Conservation (phyloP, 2,113 vertebrate species). For the Elephas maximus region DNA sequence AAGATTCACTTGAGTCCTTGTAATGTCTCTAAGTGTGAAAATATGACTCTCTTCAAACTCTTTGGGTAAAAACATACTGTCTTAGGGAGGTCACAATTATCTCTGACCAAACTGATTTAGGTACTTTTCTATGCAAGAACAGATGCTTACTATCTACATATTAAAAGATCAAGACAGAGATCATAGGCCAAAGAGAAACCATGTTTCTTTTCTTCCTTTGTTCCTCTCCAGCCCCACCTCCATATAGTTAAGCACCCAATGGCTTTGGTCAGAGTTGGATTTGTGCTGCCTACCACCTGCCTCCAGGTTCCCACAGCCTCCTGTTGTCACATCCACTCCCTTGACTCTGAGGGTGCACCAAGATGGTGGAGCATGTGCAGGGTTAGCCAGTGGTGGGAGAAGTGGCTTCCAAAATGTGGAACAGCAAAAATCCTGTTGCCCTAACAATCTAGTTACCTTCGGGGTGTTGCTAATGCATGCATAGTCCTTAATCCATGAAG, state of each 20-base stretch:
- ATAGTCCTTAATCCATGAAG: neutral
- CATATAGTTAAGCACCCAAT: neutral
- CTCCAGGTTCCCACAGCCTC: neutral
- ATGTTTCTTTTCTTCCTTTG: neutral
- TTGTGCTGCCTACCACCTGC: neutral
- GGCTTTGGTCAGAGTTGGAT: neutral
- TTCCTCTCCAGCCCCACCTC: neutral
- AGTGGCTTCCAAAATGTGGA: neutral
- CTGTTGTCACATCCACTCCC: neutral
- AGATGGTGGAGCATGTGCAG: too few species aligned
- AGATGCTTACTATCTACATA: conserved; percentile 4
- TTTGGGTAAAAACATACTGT: neutral
- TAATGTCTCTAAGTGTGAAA: conserved; percentile 64
- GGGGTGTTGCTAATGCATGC: neutral
- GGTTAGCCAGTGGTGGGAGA: neutral
- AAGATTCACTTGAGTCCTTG: conserved; percentile 22
- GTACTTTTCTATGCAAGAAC: conserved; percentile 31
- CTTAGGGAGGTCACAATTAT: conserved; percentile 42
- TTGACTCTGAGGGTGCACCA: neutral
- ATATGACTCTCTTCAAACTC: conserved; percentile 43
- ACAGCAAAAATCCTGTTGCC: neutral
- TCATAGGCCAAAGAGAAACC: conserved; percentile 6
- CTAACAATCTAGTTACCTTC: neutral
- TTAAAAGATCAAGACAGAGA: conserved; percentile 49
- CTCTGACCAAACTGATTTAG: conserved; percentile 9